Conservation (phyloP, 2,113 vertebrate species). For the Egretta garzetta region DNA sequence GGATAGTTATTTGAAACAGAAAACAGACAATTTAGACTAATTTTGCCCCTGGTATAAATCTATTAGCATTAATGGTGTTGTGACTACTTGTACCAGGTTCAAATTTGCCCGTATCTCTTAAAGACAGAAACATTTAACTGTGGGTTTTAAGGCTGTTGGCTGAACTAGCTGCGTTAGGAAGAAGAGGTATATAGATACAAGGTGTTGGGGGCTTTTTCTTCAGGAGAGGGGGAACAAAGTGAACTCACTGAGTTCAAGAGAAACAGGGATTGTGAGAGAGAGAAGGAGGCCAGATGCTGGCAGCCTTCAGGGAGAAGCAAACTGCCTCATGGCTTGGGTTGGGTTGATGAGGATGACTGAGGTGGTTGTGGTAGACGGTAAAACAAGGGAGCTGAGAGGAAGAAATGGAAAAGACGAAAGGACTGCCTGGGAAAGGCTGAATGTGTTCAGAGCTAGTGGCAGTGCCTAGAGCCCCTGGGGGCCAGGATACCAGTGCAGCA, state of each 20-base stretch:
- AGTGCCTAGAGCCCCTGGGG: neutral
- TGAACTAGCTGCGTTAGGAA: neutral
- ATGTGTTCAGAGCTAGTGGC: neutral
- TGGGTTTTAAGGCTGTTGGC: neutral
- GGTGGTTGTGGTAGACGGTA: neutral
- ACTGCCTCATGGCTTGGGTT: neutral
- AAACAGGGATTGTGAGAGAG: neutral
- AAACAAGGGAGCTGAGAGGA: neutral
- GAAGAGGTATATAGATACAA: neutral
- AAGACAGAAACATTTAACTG: neutral
- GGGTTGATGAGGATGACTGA: neutral
- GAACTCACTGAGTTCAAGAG: neutral
- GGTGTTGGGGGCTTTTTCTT: neutral
- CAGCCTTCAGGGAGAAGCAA: neutral
- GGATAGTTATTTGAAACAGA: neutral
- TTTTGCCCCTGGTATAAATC: neutral
- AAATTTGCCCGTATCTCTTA: neutral
- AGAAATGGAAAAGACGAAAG: neutral
- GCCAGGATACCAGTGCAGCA: neutral
- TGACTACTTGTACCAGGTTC: neutral
- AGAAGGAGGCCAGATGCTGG: neutral
- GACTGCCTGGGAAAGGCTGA: neutral
- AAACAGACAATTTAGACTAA: conserved; percentile 4
- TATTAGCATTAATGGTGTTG: neutral
- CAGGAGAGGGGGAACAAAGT: neutral